Base-by-base conservation (phyloP, 2,888 invertebrate genomes). In the Drosophila quinaria region DNA sequence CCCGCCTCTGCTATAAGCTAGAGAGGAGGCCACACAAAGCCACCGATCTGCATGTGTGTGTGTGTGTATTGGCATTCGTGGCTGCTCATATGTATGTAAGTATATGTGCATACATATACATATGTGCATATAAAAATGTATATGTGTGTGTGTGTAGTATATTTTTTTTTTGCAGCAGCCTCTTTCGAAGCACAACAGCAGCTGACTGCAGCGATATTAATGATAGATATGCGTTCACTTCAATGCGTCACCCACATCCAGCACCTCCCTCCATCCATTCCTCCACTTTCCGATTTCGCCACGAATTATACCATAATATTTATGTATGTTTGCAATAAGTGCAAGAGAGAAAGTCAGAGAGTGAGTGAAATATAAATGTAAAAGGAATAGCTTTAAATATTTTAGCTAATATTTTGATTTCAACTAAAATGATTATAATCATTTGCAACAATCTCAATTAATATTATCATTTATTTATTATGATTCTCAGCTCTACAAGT, bases 191-290 rank as follows among this genome's bases (percentile, higher is more conserved):
- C 84, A 84, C 85, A 84, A 84, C 84, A 84, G 89, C 84, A 89
- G 84, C 89, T 89, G 84, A 84, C 84, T 84, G 84, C 87, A 84
- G 87, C 89, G 87, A 84, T 84, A 84, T 84, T 84, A 84, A 84
- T 84, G 84, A 84, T 89, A 89, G 89, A 84, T 84, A 84, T 89
- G 83, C 87, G 78, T 84, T 89, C 89, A 81, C 83, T 87, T 87
- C 84, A 89, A 78, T 84, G 89, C 83, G 62, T 68, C 77, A 77
- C 54, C 69, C 67, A 47, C 66, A 5, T 4, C 6, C 15, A 2
- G n/a, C 52, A 6, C 15, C 22, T 9, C 41, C 9, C 11, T 13
- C 41, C n/a, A 6, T 13, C 41, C n/a, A 6, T 29, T 11, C 17
- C 5, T 11, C 19, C 17, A 15, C 10, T 6, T 22, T 31, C 19